Conservation (phyloP, 2,888 invertebrate species). For the Aleiodes alternator region DNA sequence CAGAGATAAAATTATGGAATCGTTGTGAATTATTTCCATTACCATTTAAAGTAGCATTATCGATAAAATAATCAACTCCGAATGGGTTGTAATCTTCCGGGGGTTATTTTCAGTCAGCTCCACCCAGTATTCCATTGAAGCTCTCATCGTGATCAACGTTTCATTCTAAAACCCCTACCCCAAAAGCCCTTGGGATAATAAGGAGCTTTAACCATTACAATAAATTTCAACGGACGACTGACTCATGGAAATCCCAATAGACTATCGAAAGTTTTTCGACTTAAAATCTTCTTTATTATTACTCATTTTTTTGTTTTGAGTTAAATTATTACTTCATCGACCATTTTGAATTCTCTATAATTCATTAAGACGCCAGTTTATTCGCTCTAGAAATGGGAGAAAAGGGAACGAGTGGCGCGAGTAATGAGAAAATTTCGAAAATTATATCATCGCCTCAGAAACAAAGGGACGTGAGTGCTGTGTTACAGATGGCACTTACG, state of each 20-base stretch:
- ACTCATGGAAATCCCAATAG: constrained; percentile 7
- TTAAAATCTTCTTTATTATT: background rate
- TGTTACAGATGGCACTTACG: no score
- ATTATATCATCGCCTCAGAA: no score
- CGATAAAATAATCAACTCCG: constrained; percentile 17
- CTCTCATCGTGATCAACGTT: constrained; percentile 27
- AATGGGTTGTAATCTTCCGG: constrained; percentile 6
- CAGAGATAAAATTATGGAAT: no score
- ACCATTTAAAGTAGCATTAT: constrained; percentile 7
- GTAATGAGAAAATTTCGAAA: no score
- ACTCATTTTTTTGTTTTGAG: background rate
- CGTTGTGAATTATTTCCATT: background rate
- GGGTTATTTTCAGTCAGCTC: constrained; percentile 12
- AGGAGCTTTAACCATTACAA: constrained; percentile 19
- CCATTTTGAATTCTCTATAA: no score
- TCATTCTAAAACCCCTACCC: background rate
- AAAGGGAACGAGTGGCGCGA: no score
- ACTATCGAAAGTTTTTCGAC: constrained; percentile 2
- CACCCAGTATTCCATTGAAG: constrained; percentile 2
- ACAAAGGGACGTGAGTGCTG: no score
- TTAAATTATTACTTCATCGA: no score
- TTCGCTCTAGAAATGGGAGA: no score
- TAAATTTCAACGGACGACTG: constrained; percentile 18
- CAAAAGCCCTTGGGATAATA: constrained; percentile 5
- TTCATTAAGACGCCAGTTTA: no score